Conservation (phyloP, 1,140 invertebrate species). For the fruit fly (Drosophila melanogaster) region DNA sequence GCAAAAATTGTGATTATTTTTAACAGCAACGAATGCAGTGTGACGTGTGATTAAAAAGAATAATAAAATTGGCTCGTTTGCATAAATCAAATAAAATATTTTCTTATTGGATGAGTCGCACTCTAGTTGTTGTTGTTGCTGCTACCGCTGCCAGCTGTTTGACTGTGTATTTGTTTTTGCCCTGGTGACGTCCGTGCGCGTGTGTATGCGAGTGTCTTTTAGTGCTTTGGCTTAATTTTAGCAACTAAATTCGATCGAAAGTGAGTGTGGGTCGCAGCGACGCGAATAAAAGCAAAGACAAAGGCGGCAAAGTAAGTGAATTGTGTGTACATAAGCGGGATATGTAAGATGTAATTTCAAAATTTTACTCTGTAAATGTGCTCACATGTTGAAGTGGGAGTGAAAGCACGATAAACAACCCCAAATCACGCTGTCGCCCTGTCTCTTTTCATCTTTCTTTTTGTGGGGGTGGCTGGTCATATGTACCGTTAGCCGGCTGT, state of each 20-base stretch:
- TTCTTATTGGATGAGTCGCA: constrained; percentile 66
- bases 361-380: constrained; percentile 8
- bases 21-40: neutral
- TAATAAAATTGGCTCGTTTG: constrained; percentile 24
- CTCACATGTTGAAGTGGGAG: constrained; percentile 42
- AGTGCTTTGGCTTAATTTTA: constrained; percentile 62
- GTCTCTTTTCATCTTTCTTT: neutral
- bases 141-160: constrained; percentile 69
- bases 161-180: constrained; percentile 55
- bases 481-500: constrained; percentile 70
- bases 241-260: constrained; percentile 66
- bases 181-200: constrained; percentile 43
- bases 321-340: neutral
- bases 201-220: constrained; percentile 21
- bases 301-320: constrained; percentile 29
- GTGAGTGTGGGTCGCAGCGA: constrained; percentile 44
- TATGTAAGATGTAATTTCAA: constrained; percentile 4
- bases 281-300: constrained; percentile 16
- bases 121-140: constrained; percentile 49
- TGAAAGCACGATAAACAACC: constrained; percentile 43
- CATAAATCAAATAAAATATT: constrained; percentile 56
- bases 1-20: neutral
- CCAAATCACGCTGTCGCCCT: constrained; percentile 13
- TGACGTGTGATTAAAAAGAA: constrained; percentile 5
- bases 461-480: constrained; percentile 45